phyloP scores from a whole-genome alignment of 2,113 vertebrate genomes.

The Porphyrio hochstetteri region DNA sequence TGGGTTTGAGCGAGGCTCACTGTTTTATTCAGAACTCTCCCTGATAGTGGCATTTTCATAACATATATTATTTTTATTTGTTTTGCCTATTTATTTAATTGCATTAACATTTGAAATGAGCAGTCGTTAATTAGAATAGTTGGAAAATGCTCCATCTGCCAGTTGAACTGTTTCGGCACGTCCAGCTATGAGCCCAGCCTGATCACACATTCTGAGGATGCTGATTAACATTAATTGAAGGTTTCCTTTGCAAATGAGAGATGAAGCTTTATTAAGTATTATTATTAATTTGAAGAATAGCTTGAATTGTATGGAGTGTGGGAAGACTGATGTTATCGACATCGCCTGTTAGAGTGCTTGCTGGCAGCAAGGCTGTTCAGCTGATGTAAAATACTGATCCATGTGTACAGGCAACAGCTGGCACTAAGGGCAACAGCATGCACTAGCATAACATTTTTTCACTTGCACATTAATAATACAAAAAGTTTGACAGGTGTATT shows the following conservation, averaged over 20 bases:
- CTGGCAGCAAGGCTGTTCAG: constrained; percentile 18
- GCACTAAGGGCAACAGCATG: neutral
- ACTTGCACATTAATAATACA: constrained; percentile 14
- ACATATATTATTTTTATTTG: constrained; percentile 44
- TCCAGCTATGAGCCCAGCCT: constrained; percentile 53
- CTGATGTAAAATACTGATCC: neutral
- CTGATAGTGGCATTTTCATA: constrained; percentile 13
- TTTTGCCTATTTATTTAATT: constrained; percentile 62
- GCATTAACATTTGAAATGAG: constrained; percentile 47
- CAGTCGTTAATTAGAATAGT: constrained; percentile 47
- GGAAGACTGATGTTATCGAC: neutral
- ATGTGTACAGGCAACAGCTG: constrained; percentile 6
- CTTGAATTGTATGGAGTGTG: constrained; percentile 7
- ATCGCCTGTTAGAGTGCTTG: neutral
- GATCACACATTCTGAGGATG: constrained; percentile 26
- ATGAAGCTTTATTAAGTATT: constrained; percentile 59
- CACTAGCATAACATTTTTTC: neutral
- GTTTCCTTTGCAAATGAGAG: constrained; percentile 49
- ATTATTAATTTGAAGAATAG: constrained; percentile 60
- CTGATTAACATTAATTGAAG: constrained; percentile 66
- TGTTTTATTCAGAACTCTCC: constrained; percentile 18
- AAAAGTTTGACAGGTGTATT: constrained; percentile 7
- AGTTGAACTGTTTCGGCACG: constrained; percentile 60
- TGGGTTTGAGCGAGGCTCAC: neutral
- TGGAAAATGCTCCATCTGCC: constrained; percentile 53